Evolutionary conservation across 1,140 invertebrate genomes (phyloP), one percentile per base, ranked within the genome.

Genomic region (Notospermus geniculatus): DNA sequence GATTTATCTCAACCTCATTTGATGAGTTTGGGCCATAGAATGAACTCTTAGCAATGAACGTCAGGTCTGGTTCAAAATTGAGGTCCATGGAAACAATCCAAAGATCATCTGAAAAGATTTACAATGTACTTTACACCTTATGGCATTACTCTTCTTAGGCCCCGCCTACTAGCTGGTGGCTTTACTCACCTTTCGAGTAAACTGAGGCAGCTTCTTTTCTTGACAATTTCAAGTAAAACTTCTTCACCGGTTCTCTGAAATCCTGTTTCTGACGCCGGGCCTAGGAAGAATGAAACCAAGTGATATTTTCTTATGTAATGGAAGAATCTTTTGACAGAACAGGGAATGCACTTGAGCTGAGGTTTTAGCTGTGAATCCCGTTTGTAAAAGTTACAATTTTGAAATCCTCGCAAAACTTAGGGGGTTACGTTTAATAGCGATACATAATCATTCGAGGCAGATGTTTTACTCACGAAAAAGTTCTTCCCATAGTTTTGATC

Each of bases 1-100:
- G 71, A 54, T 74, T 70, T 46, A 76, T 71, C 19, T 71, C 69
- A 50, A 76, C 64, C 43, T 76, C 74, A 55, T 67, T 68, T 2
- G 53, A 46, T 2, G 71, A 67, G 15, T 66, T 74, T 11, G 74
- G 74, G 19, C 74, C 74, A 63, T 68, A 71, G 32, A 68, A 76
- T 27, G 59, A 64, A 59, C 74, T 76, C 59, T 63, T 67, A 27
- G 72, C 72, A 0, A 76, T 23, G 60, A 76, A 73, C 28, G 70
- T 72, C 23, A 54, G 57, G 1, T 59, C 46, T 2, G 62, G 55
- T 22, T 61, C 65, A 62, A 76, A 76, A 36, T 57, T 64, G 36
- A 76, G 41, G 19, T 68, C 60, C 36, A 50, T 54, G 29, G 72
- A 71, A n/a, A 76, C 60, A 1, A 76, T 66, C 74, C 74, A 76